Percentiles rank a stretch among this genome's conserved stretches.
Evolutionary conservation across 2,797 vertebrate genomes (phyloP).

Genomic region (Acipenser transmontanus): DNA sequence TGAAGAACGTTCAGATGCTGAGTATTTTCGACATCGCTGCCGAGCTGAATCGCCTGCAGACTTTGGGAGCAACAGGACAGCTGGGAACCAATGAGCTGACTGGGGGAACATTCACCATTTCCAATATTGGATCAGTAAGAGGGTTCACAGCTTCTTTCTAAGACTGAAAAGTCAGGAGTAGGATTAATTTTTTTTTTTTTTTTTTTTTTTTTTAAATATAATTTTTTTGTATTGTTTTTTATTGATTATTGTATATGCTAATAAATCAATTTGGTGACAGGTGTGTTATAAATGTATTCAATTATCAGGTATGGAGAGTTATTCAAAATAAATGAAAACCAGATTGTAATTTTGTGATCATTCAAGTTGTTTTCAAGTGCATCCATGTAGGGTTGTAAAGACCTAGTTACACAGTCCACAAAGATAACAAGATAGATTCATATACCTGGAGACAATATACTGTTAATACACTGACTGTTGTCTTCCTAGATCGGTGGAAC

Average conservation of each 20-base stretch:
- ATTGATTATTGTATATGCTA: neutral
- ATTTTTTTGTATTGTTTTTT: neutral
- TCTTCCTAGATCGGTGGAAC: constrained; percentile 83
- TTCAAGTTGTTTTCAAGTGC: too few relatives aligned
- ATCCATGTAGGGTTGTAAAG: too few relatives aligned
- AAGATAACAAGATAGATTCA: too few relatives aligned
- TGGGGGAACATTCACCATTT: constrained; percentile 89
- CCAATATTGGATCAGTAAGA: constrained; percentile 93
- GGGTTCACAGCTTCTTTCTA: too few relatives aligned
- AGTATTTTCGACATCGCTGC: constrained; percentile 80
- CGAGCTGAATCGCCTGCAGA: constrained; percentile 82
- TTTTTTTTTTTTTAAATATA: neutral
- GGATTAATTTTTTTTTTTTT: neutral
- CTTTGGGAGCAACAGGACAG: constrained; percentile 69
- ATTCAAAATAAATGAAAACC: too few relatives aligned
- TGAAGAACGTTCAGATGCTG: constrained; percentile 84
- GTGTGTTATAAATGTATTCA: too few relatives aligned
- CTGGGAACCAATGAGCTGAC: constrained; percentile 77
- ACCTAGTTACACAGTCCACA: too few relatives aligned
- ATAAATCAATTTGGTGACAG: too few relatives aligned
- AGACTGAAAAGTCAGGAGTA: neutral
- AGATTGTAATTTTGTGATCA: too few relatives aligned
- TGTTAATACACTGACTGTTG: constrained; percentile 2
- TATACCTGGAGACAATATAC: too few relatives aligned
- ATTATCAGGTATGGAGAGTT: too few relatives aligned